These are phyloP conservation scores for Drosophila watanabei DNA, from an alignment of 1,140 invertebrate species.

Conservation along the genomic window DNA sequence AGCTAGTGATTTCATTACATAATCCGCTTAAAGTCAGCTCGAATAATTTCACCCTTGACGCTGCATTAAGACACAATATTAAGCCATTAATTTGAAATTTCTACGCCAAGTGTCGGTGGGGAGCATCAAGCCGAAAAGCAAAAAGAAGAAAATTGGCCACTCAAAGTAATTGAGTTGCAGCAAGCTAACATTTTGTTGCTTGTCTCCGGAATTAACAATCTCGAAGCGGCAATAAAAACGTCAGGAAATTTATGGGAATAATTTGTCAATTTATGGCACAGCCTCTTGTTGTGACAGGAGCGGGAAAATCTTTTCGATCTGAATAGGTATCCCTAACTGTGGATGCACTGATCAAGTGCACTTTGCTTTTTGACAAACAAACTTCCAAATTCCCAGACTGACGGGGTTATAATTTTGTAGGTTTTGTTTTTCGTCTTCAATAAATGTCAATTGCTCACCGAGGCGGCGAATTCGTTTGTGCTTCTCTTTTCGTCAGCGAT, in stretches of 20 bases:
- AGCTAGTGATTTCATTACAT: constrained; percentile 46
- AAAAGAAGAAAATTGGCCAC: constrained; percentile 66
- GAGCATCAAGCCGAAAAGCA: constrained; percentile 16
- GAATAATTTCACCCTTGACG: constrained; percentile 30
- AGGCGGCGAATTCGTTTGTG: constrained; percentile 41
- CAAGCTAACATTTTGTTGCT: constrained; percentile 31
- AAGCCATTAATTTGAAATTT: constrained; percentile 65
- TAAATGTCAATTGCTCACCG: constrained; percentile 75
- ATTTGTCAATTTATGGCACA: constrained; percentile 69
- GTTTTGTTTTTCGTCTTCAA: constrained; percentile 50
- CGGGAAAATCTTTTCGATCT: constrained; percentile 68
- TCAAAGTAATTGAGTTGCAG: constrained; percentile 72
- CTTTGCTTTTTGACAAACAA: constrained; percentile 33
- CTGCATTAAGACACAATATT: constrained; percentile 56
- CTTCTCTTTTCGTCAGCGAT: constrained; percentile 40
- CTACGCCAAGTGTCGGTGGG: constrained; percentile 54
- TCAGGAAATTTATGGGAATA: constrained; percentile 66
- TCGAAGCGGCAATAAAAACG: constrained; percentile 62
- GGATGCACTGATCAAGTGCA: constrained; percentile 62
- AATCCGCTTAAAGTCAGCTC: constrained; percentile 23
- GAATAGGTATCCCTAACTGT: constrained; percentile 27
- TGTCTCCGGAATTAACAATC: constrained; percentile 33
- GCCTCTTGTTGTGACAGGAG: constrained; percentile 69
- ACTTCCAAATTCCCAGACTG: constrained; percentile 4
- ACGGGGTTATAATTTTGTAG: constrained; percentile 5